phyloP scores from a whole-genome alignment of 2,797 vertebrate species.

The Spinibarbus caldwelli region DNA sequence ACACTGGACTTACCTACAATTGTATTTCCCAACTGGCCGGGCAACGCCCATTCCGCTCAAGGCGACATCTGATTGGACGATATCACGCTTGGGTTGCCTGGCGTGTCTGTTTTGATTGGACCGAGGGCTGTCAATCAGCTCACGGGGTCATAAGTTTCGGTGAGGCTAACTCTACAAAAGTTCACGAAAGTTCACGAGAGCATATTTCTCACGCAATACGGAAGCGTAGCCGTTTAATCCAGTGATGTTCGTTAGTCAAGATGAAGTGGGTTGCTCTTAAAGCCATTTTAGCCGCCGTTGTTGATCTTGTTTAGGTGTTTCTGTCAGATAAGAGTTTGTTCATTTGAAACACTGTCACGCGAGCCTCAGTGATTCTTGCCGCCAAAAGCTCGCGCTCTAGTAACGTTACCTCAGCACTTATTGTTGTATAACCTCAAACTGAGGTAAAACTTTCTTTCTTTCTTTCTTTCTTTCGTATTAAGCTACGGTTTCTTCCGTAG shows the following conservation, averaged over 20 bases:
- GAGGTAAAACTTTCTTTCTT: background rate
- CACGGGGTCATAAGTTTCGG: too few relatives aligned
- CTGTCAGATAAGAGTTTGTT: too few relatives aligned
- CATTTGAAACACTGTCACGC: too few relatives aligned
- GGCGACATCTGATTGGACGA: constrained; percentile 57
- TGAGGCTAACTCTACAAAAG: constrained; percentile 48
- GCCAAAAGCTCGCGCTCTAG: background rate
- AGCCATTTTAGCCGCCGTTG: background rate
- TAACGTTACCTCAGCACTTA: background rate
- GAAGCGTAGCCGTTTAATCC: background rate
- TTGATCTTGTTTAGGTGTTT: background rate
- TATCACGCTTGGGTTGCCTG: fast-evolving
- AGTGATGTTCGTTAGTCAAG: background rate
- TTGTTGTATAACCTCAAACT: background rate
- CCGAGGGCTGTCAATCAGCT: background rate
- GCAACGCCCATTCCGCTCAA: constrained; percentile 30
- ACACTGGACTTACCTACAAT: background rate
- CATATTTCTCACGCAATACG: constrained; percentile 54
- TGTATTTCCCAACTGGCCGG: background rate
- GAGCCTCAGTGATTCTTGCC: background rate
- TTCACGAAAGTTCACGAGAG: constrained; percentile 61
- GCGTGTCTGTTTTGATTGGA: constrained; percentile 63
- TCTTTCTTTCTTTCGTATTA: background rate
- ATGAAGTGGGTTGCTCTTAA: background rate
- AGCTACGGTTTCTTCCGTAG: too few relatives aligned